A percentile compares a stretch with the other conserved stretches of the same genome.
Conservation (phyloP, 1,140 invertebrate species). For the Papilio xuthus region DNA sequence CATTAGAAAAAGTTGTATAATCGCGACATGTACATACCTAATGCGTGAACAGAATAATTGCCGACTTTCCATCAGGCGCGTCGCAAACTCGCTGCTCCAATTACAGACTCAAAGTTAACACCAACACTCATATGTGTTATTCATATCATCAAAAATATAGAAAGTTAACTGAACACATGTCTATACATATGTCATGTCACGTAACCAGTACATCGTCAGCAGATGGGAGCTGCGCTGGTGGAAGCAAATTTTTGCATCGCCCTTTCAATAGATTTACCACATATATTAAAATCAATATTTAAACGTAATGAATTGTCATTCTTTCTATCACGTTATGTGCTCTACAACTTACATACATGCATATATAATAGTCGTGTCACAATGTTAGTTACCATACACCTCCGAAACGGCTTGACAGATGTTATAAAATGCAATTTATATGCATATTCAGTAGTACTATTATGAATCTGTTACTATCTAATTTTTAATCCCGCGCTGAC, state of each 20-base stretch:
- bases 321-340: not conserved
- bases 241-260: no score
- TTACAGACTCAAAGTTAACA: not conserved
- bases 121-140: not conserved
- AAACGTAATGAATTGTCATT: not conserved
- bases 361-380: not conserved
- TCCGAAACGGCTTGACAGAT: no score
- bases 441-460: no score
- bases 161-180: no score
- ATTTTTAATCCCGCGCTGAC: no score
- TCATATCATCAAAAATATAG: not conserved
- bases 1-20: conserved; percentile 56
- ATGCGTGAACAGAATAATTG: conserved; percentile 54
- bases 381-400: no score
- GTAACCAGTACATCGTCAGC: no score
- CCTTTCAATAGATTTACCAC: no score
- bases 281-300: not conserved
- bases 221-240: no score
- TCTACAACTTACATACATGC: not conserved
- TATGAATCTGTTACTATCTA: no score
- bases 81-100: not conserved
- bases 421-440: no score
- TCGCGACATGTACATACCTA: conserved; percentile 47
- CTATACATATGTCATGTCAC: no score
- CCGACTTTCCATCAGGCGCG: conserved; percentile 46